Percentiles rank a stretch among this genome's conserved stretches.
phyloP scores from a whole-genome alignment of 2,888 invertebrate genomes.

The Ennomos quercinarius region DNA sequence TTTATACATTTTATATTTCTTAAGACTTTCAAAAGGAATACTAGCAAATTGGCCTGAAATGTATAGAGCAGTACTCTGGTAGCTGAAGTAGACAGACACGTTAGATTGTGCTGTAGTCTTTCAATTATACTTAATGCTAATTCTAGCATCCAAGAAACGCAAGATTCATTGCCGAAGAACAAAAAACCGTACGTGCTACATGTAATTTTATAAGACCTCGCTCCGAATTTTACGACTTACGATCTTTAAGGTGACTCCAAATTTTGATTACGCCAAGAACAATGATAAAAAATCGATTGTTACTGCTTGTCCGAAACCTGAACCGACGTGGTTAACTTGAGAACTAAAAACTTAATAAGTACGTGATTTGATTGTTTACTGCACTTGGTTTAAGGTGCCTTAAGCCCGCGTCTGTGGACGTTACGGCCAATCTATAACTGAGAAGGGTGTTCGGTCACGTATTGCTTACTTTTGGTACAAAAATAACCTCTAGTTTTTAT shows the following conservation, averaged over 20 bases:
- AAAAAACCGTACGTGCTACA: slow-evolving; percentile 38
- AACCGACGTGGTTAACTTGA: slow-evolving; percentile 10
- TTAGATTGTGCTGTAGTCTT: too few relatives aligned
- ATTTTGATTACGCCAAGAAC: slow-evolving; percentile 55
- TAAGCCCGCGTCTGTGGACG: slow-evolving; percentile 7
- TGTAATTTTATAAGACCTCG: slow-evolving; percentile 40
- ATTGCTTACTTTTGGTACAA: slow-evolving; percentile 39
- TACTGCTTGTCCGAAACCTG: slow-evolving; percentile 12
- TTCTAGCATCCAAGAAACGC: slow-evolving; percentile 23
- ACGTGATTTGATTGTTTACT: slow-evolving; percentile 1
- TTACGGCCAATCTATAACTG: slow-evolving; percentile 26
- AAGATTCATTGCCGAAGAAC: slow-evolving; percentile 22
- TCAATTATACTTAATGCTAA: slow-evolving; percentile 9
- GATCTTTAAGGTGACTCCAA: slow-evolving; percentile 60
- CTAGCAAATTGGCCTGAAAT: too few relatives aligned
- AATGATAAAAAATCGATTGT: slow-evolving; percentile 46
- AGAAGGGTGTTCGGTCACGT: slow-evolving; percentile 41
- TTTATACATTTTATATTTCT: too few relatives aligned
- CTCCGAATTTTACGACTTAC: slow-evolving; percentile 37
- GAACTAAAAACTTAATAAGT: slow-evolving; percentile 2
- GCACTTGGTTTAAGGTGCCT: background rate
- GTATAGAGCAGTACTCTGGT: too few relatives aligned
- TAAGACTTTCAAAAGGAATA: too few relatives aligned
- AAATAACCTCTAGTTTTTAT: slow-evolving; percentile 39
- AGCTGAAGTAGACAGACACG: too few relatives aligned